Evolutionary conservation across 2,888 invertebrate species (phyloP), one percentile per base, ranked within the genome.

Genomic region (Rhagophthalmus giganteus): DNA sequence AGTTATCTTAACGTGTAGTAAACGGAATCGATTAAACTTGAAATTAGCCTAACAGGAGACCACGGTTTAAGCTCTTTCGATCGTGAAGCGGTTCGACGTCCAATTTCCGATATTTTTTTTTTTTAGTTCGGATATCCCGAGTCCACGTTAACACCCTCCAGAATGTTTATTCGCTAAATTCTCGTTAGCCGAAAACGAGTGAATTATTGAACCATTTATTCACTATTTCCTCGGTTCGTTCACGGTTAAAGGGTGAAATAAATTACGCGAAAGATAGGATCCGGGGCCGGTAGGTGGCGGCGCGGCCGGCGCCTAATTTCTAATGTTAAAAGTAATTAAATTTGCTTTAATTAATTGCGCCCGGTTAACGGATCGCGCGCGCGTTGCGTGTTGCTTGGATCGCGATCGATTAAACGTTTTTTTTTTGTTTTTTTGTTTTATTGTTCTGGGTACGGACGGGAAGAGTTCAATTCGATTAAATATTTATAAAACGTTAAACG

Each of bases 131-230:
- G 32, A 39, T 41, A 33, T 37, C 49, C 34, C 35, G 28, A 25
- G 49, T 35, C 41, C 30, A 49, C 37, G 41, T 41, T 41, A 49
- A 49, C 49, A 49, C 47, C 33, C 32, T 39, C 47, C 39, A 35
- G 34, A 10, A 44, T 50, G 50, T 50, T 50, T 50, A 50, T 50
- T 40, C 31, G 51, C 39, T 40, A 46, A 55, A 52, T 58, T 56
- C 39, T 45, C 50, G 48, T 60, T 59, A 58, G 53, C 51, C 57
- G 57, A 51, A 56, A 58, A 53, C 53, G 55, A 49, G 57, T 65
- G 61, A 66, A 59, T 64, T 65, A 66, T 63, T 53, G 63, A 60
- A 55, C 60, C 63, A 61, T 65, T 66, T 66, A 66, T 66, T 60
- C 60, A 56, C 50, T 60, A 63, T 62, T 64, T 66, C 62, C 62